Conservation (phyloP, 2,888 invertebrate genomes). For the Dicycla oo region DNA sequence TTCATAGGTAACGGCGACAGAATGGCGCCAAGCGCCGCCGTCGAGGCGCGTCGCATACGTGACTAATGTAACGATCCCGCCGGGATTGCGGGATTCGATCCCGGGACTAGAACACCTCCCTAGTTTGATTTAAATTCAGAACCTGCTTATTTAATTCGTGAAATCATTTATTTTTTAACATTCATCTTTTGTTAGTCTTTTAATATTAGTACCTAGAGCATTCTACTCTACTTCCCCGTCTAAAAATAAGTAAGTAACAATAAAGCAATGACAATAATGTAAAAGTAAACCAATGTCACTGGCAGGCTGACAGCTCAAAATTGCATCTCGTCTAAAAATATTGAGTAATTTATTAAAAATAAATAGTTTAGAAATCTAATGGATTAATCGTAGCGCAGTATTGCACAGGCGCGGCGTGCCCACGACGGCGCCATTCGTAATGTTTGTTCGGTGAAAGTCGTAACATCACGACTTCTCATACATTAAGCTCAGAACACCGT, state of each 20-base stretch:
- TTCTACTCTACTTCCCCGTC: not conserved
- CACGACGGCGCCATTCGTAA: constrained; percentile 79
- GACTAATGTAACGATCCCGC: constrained; percentile 74
- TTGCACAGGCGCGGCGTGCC: constrained; percentile 65
- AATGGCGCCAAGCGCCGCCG: constrained; percentile 74
- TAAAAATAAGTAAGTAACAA: constrained; percentile 1
- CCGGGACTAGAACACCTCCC: constrained; percentile 39
- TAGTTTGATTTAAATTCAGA: constrained; percentile 26
- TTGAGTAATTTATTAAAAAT: constrained; percentile 62
- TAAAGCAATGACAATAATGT: constrained; percentile 16
- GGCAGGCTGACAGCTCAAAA: constrained; percentile 1
- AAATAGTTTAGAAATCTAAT: constrained; percentile 64
- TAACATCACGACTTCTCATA: constrained; percentile 87
- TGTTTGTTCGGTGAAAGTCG: constrained; percentile 87
- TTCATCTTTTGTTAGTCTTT: not conserved
- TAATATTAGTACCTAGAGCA: not conserved
- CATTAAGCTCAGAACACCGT: constrained; percentile 84
- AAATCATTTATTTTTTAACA: no score
- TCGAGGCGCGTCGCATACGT: constrained; percentile 74
- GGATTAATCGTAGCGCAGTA: constrained; percentile 66
- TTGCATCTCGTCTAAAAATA: constrained; percentile 21
- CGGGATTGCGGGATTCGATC: constrained; percentile 63
- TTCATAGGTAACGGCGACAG: constrained; percentile 70
- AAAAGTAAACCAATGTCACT: constrained; percentile 8
- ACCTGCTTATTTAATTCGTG: not conserved